Conservation (phyloP, 92 coral and sea anemone species). For the Phenganax subtilis region DNA sequence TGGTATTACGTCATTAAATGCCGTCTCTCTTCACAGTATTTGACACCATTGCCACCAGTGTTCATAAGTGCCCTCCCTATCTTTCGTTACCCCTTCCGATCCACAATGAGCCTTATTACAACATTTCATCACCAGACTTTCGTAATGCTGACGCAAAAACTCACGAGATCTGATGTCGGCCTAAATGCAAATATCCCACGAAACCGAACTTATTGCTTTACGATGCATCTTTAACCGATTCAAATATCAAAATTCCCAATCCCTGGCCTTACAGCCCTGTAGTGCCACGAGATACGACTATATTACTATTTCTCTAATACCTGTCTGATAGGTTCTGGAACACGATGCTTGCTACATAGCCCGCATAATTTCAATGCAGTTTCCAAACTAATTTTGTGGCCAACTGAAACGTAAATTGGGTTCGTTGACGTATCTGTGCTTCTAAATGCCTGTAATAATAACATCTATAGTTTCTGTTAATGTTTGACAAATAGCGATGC, state of each 20-base stretch:
- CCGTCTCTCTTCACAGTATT: background rate
- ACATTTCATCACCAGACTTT: constrained; percentile 53
- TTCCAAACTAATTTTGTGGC: constrained; percentile 77
- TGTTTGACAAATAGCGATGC: background rate
- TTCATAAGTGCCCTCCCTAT: background rate
- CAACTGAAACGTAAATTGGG: constrained; percentile 85
- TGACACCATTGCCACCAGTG: constrained; percentile 27
- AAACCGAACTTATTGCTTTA: too few relatives aligned
- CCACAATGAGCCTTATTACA: constrained; percentile 32
- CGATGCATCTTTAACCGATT: too few relatives aligned
- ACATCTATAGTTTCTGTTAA: background rate
- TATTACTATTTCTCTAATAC: constrained; percentile 27
- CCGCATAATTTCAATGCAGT: constrained; percentile 66
- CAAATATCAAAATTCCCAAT: too few relatives aligned
- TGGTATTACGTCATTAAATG: background rate
- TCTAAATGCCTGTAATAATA: constrained; percentile 39
- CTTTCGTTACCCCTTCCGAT: background rate
- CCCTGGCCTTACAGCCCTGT: too few relatives aligned
- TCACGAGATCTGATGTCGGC: constrained; percentile 83
- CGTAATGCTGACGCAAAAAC: constrained; percentile 59
- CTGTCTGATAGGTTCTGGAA: constrained; percentile 94
- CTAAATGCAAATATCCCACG: constrained; percentile 32
- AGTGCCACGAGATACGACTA: too few relatives aligned
- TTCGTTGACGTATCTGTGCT: constrained; percentile 54
- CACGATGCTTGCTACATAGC: constrained; percentile 62